These are phyloP conservation scores for Netelia virgata DNA, from an alignment of 2,888 invertebrate genomes.

Conservation along the genomic window DNA sequence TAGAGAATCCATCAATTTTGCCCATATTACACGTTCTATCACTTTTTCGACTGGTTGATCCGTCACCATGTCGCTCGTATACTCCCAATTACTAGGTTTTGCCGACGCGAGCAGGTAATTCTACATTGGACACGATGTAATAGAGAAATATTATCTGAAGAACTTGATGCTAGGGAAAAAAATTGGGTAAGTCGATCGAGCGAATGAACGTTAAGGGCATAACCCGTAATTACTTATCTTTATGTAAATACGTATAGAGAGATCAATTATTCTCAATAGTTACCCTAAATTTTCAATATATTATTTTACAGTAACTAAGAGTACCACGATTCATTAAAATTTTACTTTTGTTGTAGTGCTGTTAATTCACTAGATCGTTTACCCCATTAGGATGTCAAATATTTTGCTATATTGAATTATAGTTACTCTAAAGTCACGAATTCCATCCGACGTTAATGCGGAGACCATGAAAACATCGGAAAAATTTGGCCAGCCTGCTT, in stretches of 20 bases:
- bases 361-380: too few species aligned
- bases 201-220: neutral
- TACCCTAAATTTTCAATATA: neutral
- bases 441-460: constrained; percentile 91
- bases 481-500: constrained; percentile 91
- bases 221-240: too few species aligned
- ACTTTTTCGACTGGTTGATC: constrained; percentile 90
- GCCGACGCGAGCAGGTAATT: constrained; percentile 90
- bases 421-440: constrained; percentile 89
- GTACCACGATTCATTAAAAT: too few species aligned
- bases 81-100: constrained; percentile 89
- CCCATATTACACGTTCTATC: constrained; percentile 91
- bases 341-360: too few species aligned
- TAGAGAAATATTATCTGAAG: too few species aligned
- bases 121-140: constrained; percentile 83
- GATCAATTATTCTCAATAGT: neutral
- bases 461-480: constrained; percentile 96
- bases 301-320: neutral
- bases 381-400: too few species aligned
- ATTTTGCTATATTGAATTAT: neutral
- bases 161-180: neutral
- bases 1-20: constrained; percentile 93
- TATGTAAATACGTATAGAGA: neutral
- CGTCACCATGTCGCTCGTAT: constrained; percentile 89
- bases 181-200: neutral